Conservation (phyloP, 2,113 vertebrate species). For the Hydrochoerus hydrochaeris region DNA sequence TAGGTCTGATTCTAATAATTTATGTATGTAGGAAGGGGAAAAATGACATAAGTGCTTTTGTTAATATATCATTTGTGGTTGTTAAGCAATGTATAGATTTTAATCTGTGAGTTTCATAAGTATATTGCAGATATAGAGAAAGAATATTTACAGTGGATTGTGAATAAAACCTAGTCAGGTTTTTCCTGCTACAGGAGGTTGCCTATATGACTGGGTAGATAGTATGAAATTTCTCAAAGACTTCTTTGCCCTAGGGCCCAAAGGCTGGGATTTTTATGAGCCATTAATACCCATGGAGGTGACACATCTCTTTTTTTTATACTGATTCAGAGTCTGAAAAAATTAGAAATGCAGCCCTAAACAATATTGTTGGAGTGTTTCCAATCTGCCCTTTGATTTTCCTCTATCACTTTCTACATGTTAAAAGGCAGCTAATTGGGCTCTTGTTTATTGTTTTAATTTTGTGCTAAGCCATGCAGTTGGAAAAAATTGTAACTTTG, state of each 20-base stretch:
- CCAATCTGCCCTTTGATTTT: not conserved
- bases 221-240: not conserved
- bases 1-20: not conserved
- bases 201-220: not conserved
- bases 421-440: not conserved
- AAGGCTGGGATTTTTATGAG: not conserved
- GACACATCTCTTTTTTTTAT: not conserved
- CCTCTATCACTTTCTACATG: not conserved
- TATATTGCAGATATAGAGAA: not conserved
- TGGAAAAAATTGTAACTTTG: not conserved
- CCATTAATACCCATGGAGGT: not conserved
- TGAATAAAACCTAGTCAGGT: not conserved
- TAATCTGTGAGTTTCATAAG: not conserved
- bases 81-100: not conserved
- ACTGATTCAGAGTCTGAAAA: not conserved
- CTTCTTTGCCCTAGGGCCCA: not conserved
- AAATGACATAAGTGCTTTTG: not conserved
- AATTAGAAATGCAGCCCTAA: not conserved
- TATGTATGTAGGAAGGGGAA: not conserved
- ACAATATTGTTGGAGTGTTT: not conserved
- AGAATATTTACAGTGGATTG: not conserved
- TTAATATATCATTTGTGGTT: not conserved
- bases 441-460: not conserved
- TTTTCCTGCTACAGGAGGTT: not conserved
- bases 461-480: not conserved